Conservation (phyloP, 37 sponge, comb jelly and placozoan genomes). For the Crambe crambe region DNA sequence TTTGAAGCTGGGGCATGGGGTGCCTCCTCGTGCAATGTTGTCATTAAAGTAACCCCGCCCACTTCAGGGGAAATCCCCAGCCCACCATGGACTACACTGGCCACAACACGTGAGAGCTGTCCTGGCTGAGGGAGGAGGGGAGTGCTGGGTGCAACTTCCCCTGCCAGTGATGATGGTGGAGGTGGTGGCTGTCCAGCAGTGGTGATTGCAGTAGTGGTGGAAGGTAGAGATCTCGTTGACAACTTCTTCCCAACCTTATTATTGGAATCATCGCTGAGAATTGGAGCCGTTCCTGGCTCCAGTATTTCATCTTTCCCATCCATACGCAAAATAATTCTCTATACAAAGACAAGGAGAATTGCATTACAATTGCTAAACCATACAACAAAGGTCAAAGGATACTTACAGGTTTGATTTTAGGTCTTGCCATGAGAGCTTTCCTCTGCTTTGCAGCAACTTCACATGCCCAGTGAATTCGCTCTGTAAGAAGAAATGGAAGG, state of each 20-base stretch:
- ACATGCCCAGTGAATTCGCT: slow-evolving; percentile 63
- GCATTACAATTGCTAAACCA: background rate
- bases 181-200: background rate
- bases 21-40: background rate
- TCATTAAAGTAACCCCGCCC: background rate
- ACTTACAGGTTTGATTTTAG: slow-evolving; percentile 45
- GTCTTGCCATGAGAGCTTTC: slow-evolving; percentile 42
- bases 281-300: background rate
- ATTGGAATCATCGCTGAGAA: background rate
- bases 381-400: background rate
- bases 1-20: background rate
- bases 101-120: slow-evolving; percentile 15
- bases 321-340: slow-evolving; percentile 6
- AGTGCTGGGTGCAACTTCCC: background rate
- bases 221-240: background rate
- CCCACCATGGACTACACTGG: slow-evolving; percentile 24
- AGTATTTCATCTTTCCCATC: slow-evolving; percentile 9
- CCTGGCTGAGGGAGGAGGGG: slow-evolving; percentile 1
- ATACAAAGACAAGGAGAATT: background rate
- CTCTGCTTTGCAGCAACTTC: slow-evolving; percentile 58
- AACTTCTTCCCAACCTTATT: background rate
- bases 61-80: background rate
- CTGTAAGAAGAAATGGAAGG: slow-evolving; percentile 11
- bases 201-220: background rate
- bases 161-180: background rate